Base-by-base conservation (phyloP, 2,888 invertebrate species). In the Synanthedon tipuliformis region DNA sequence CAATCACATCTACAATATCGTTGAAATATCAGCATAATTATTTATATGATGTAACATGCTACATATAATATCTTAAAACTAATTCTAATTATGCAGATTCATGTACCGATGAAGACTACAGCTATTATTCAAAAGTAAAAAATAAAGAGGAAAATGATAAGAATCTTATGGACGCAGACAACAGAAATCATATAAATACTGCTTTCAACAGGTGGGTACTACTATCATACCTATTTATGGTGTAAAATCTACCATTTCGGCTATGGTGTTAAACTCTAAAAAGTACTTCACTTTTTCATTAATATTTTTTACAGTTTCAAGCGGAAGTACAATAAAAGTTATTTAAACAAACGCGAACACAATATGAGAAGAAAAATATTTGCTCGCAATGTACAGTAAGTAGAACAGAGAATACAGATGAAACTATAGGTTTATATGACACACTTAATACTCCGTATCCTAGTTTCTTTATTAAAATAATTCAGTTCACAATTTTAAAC, bases 171-270 rank as follows among this genome's bases (percentile, higher is more conserved):
- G 58, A 75, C 53, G 58, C 71, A 7, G 68, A 75, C 15, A 71
- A 75, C 2, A 56, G 73, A 1, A 52, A 69, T n/a, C 74, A 79
- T 40, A 66, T 80, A 0, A 64, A 78, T 13, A 61, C 66, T 49
- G 64, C 69, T 3, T 81, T 82, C 56, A 59, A 66, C 4, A 61
- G 60, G 81, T 81, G 68, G 55, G 66, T 3, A 34, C 8, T 4
- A 23, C 5, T 1, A 18, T 3, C 18, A 3, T 18, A 18, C 3
- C 3, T 23, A 4, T 23, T 23, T 23, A 23, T 23, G 23, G 5
- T 23, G 23, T 23, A 23, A 23, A 23, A 5, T 23, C 23, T 23
- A 23, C 23, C 23, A 23, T 23, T 23, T 23, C 4, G 4, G 23
- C 23, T 23, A 23, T 23, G 23, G 23, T 5, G 4, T 23, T 23